Conservation (phyloP, 92 coral and sea anemone genomes). For the Blastomussa wellsi region DNA sequence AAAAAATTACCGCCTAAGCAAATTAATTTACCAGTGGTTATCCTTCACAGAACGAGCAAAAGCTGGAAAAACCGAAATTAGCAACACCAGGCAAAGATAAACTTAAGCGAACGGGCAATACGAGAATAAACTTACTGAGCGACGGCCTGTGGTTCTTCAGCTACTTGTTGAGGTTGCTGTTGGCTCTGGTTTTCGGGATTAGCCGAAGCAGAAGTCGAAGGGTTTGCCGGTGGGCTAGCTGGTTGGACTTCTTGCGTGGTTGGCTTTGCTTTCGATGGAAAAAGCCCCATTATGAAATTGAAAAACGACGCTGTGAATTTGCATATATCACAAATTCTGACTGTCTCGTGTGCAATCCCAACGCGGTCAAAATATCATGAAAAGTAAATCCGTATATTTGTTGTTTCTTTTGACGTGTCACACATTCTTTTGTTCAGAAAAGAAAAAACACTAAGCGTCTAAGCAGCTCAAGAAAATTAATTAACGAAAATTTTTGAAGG, state of each 20-base stretch:
- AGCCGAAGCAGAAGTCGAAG: background rate
- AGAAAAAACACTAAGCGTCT: background rate
- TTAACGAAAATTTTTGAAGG: background rate
- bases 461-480: background rate
- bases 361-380: background rate
- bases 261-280: conserved; percentile 33
- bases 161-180: background rate
- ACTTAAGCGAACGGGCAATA: background rate
- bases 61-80: background rate
- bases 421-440: conserved; percentile 4
- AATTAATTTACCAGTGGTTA: no score
- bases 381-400: background rate
- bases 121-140: background rate
- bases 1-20: background rate
- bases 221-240: background rate
- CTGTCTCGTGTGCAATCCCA: background rate
- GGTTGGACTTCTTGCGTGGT: background rate
- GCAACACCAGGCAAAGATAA: background rate
- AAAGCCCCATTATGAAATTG: conserved; percentile 23
- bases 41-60: background rate
- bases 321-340: conserved; percentile 4
- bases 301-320: conserved; percentile 23
- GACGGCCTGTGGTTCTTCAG: background rate
- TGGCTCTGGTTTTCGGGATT: background rate
- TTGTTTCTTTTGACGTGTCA: background rate